Evolutionary conservation across 2,888 invertebrate species (phyloP), one percentile per base, ranked within the genome.

Genomic region (Sesia bembeciformis): DNA sequence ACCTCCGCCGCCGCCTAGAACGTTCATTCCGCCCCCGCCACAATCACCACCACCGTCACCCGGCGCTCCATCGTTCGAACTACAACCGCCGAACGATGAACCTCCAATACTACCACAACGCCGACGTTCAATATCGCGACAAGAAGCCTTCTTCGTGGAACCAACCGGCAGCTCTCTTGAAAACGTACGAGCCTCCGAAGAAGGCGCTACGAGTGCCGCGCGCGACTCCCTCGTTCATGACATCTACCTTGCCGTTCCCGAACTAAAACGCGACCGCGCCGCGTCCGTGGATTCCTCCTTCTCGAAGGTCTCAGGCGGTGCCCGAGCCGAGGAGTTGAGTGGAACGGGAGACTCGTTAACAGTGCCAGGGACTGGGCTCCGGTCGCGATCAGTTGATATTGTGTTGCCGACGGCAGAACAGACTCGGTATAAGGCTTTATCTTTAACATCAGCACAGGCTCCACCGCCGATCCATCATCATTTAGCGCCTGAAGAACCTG

Each of bases 251-350:
- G 92, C 95, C 56, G 96, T 96, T 58, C 96, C 96, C 49, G 95
- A 96, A 68, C 79, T 96, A 62, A 94, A 94, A 74, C 91, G 96
- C 40, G 96, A 96, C 74, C 92, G 96, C 23, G 96, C 96, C 23
- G 96, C 96, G 41, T 96, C 96, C 0, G 96, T 97, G 3, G 96
- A 96, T 76, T 96, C 96, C 23, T 95, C 95, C 73, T 96, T 96
- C 78, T 93, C 95, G 56, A 94, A 94, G 83, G 92, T 94, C 53
- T 91, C 93, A 39, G 93, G 94, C 52, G 91, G 92, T 60, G 92
- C 92, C 55, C 92, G 94, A 76, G 93, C 94, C 38, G 93, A 93
- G 68, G 93, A 95, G 71, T 73, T 94, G 61, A 92, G 93, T 66
- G 92, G 92, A 54, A 91, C 90, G 40, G 90, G 88, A 54, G 90